A percentile compares a stretch with the other conserved stretches of the same genome.
Conservation (phyloP, 2,797 vertebrate species). For the Rhynchonycteris naso region DNA sequence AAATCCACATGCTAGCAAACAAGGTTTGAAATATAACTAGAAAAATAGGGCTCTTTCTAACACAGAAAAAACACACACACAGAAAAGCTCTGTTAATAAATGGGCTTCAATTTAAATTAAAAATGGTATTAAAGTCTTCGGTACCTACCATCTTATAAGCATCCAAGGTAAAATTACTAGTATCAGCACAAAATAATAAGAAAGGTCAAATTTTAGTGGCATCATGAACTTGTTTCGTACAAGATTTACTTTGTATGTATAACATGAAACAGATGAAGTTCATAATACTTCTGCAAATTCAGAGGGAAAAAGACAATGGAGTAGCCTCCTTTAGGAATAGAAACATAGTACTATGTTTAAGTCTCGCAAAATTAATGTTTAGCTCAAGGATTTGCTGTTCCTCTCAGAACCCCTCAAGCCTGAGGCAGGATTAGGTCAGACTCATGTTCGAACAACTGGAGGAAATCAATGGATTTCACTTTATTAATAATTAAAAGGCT, state of each 20-base stretch:
- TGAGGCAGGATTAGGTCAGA: conserved; percentile 88
- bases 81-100: conserved; percentile 3
- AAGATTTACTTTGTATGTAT: conserved; percentile 66
- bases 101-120: conserved; percentile 21
- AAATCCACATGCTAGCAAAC: background rate
- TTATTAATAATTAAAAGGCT: conserved; percentile 94
- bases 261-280: conserved; percentile 76
- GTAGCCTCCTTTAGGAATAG: conserved; percentile 79
- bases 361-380: conserved; percentile 90
- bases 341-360: conserved; percentile 78
- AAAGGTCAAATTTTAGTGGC: conserved; percentile 65
- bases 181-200: conserved; percentile 51
- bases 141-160: background rate
- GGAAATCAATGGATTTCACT: conserved; percentile 92
- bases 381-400: conserved; percentile 89
- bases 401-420: conserved; percentile 84
- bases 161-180: conserved; percentile 22
- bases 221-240: conserved; percentile 63
- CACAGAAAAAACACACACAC: background rate
- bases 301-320: conserved; percentile 77
- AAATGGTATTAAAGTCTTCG: background rate
- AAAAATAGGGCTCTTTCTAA: background rate
- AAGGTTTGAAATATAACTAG: background rate
- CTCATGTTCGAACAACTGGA: conserved; percentile 89
- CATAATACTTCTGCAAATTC: conserved; percentile 78